Percentiles rank a stretch among this genome's conserved stretches.
phyloP scores from a whole-genome alignment of 2,797 vertebrate species.

The Champsocephalus gunnari region DNA sequence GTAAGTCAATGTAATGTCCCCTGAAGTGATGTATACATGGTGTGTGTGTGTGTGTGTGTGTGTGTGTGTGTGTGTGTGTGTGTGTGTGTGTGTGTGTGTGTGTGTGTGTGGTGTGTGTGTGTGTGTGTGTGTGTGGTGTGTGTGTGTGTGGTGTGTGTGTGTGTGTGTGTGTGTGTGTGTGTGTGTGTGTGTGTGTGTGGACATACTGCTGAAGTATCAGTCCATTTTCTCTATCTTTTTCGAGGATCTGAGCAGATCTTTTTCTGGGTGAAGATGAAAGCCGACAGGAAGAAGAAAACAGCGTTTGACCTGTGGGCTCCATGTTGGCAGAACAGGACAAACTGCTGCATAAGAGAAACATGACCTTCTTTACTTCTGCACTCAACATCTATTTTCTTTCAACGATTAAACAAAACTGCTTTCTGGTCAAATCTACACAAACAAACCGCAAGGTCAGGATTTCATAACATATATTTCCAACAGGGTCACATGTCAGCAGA shows the following conservation, averaged over 20 bases:
- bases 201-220: constrained; percentile 35
- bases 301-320: constrained; percentile 51
- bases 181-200: neutral
- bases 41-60: neutral
- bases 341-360: constrained; percentile 42
- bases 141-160: neutral
- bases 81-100: neutral
- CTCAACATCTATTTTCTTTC: neutral
- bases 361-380: constrained; percentile 34
- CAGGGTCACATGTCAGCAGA: neutral
- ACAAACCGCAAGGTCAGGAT: neutral
- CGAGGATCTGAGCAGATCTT: neutral
- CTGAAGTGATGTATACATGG: no score
- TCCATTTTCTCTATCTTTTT: constrained; percentile 12
- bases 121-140: neutral
- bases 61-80: neutral
- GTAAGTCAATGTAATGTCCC: no score
- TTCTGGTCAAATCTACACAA: neutral
- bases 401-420: neutral
- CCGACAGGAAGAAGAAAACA: constrained; percentile 33
- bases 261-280: constrained; percentile 54
- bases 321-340: constrained; percentile 16
- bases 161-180: neutral
- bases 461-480: neutral
- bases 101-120: neutral